Base-by-base conservation (phyloP, 2,888 invertebrate genomes). In the Phaonia tiefii region DNA sequence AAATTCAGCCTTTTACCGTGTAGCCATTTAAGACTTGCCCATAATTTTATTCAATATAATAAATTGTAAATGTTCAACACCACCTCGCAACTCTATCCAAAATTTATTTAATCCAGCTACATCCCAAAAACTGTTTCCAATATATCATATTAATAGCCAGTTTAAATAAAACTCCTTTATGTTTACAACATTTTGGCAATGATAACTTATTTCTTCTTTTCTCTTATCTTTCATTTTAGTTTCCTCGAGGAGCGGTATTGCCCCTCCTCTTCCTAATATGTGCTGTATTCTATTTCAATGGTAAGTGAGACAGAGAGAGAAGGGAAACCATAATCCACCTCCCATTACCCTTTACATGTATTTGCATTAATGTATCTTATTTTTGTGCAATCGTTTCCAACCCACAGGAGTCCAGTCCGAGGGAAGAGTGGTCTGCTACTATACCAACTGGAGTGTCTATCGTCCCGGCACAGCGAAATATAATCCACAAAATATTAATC, bases 401-500 rank as follows among this genome's bases (percentile, higher is more conserved):
- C 17, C n/a, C 83, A 17, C 85, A 91, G 91, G 87, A 82, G 88
- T 86, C 83, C 87, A 86, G 78, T 85, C 89, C 81, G 95, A 96
- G 89, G 93, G 94, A 74, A 94, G 95, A 85, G 94, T 97, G 86
- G 97, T 97, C 73, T 97, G 97, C 88, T 97, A 97, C 91, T 97
- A 97, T 92, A 97, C 97, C 56, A 97, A 97, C 91, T 97, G 97
- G 97, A 97, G 97, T 84, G 96, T 97, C 51, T 97, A 97, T 91
- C 92, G 97, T 82, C 97, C 97, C 1, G 97, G 97, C 70, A 95
- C 96, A 4, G 97, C 97, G 65, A 96, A 96, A 90, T 98, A 97
- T 91, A 95, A 95, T 87, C 97, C 98, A 0, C 96, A 97, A 91
- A 97, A 98, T 90, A 98, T 98, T 90, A 97, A 98, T 92, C 98